phyloP scores from a whole-genome alignment of 2,797 vertebrate species.

The Betta splendens region DNA sequence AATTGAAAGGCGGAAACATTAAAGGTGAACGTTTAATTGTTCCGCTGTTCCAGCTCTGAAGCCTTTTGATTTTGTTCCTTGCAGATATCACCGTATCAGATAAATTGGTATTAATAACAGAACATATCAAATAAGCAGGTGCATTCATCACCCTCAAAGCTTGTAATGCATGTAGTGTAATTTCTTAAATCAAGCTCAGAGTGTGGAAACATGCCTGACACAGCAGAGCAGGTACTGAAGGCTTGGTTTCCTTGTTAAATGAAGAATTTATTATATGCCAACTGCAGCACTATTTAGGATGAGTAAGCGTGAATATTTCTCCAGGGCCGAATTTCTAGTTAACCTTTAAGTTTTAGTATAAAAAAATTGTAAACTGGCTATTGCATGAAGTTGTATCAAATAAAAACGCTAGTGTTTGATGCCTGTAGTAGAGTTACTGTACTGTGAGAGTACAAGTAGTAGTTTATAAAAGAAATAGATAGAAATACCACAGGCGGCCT shows the following conservation, averaged over 20 bases:
- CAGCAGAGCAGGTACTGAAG: conserved; percentile 59
- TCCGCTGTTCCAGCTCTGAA: not conserved
- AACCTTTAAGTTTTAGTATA: conserved; percentile 19
- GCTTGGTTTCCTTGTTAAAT: conserved; percentile 54
- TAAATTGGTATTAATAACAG: conserved; percentile 3
- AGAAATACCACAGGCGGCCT: not conserved
- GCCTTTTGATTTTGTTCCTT: not conserved
- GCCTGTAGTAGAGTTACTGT: no score
- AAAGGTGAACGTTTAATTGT: not conserved
- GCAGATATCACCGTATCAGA: not conserved
- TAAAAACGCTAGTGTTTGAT: conserved; percentile 9
- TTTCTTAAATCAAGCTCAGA: conserved; percentile 53
- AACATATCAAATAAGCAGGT: conserved; percentile 16
- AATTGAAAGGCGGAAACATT: not conserved
- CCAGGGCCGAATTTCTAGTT: conserved; percentile 18
- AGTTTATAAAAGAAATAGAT: not conserved
- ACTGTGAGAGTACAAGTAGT: no score
- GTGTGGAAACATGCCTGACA: conserved; percentile 59
- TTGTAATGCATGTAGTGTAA: conserved; percentile 35
- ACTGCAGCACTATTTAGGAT: conserved; percentile 57
- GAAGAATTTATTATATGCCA: conserved; percentile 57
- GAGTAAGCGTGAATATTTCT: conserved; percentile 38
- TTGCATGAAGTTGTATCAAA: not conserved
- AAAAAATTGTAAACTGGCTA: conserved; percentile 12
- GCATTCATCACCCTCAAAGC: conserved; percentile 28